These are phyloP conservation scores for Galeruca laticollis DNA, from an alignment of 2,888 invertebrate genomes.

Conservation along the genomic window DNA sequence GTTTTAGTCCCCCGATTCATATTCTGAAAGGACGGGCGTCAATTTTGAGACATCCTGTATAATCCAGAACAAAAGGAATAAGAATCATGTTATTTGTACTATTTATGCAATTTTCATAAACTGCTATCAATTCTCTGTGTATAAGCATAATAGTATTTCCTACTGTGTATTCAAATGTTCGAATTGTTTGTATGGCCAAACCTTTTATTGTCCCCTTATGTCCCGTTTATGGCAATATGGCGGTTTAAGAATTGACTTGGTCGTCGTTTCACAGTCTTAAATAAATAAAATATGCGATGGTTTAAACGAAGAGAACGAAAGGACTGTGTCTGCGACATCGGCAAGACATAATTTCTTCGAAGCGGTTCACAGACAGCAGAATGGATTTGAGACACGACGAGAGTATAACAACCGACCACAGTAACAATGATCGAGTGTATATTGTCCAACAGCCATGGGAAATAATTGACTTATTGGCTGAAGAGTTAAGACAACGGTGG, in stretches of 20 bases:
- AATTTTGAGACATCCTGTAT: too few relatives aligned
- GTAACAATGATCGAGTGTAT: constrained; percentile 57
- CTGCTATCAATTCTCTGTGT: too few relatives aligned
- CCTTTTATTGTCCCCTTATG: constrained; percentile 7
- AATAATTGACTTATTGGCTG: constrained; percentile 56
- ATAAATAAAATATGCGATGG: constrained; percentile 56
- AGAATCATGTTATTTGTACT: too few relatives aligned
- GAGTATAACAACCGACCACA: constrained; percentile 55
- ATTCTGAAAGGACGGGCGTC: too few relatives aligned
- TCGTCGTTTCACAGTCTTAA: constrained; percentile 49
- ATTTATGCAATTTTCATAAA: too few relatives aligned
- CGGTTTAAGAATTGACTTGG: constrained; percentile 45
- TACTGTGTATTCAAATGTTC: not conserved
- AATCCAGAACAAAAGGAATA: too few relatives aligned
- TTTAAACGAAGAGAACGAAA: constrained; percentile 20
- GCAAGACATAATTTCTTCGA: constrained; percentile 62
- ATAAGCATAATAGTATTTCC: too few relatives aligned
- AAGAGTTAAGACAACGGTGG: constrained; percentile 16
- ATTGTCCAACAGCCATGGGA: constrained; percentile 53
- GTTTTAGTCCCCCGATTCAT: too few relatives aligned
- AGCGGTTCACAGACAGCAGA: constrained; percentile 60
- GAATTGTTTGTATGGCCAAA: not conserved
- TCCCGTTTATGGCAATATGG: constrained; percentile 46
- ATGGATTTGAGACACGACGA: constrained; percentile 63
- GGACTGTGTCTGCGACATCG: constrained; percentile 58